phyloP scores from a whole-genome alignment of 2,888 invertebrate species.

The Nomada ferruginata region DNA sequence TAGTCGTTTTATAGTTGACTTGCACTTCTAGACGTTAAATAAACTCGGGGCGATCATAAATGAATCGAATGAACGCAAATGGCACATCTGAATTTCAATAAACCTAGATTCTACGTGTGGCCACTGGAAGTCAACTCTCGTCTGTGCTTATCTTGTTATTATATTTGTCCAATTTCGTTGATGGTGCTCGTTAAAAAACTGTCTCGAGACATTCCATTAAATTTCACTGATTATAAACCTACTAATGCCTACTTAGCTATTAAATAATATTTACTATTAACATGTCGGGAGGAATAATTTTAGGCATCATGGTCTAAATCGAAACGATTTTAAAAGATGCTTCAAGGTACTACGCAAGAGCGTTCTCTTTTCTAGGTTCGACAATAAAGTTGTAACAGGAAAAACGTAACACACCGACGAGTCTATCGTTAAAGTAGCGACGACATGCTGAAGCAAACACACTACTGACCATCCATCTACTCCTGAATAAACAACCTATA shows the following conservation, averaged over 20 bases:
- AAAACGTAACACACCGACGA: conserved; percentile 4
- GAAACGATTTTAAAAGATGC: too few relatives aligned
- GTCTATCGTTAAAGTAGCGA: conserved; percentile 27
- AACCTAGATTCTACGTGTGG: too few relatives aligned
- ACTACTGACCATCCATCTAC: conserved; percentile 23
- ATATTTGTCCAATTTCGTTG: too few relatives aligned
- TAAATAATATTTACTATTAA: too few relatives aligned
- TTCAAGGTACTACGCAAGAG: background rate
- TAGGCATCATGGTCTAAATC: too few relatives aligned
- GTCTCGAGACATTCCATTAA: background rate
- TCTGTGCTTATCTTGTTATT: too few relatives aligned
- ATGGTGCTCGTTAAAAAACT: background rate
- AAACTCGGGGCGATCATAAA: conserved; percentile 3
- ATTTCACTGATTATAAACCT: too few relatives aligned
- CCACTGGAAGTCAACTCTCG: too few relatives aligned
- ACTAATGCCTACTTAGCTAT: too few relatives aligned
- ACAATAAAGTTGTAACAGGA: background rate
- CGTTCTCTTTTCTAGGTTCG: background rate
- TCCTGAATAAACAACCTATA: conserved; percentile 57
- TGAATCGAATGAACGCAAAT: background rate
- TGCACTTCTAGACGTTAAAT: conserved; percentile 2
- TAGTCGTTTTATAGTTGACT: background rate
- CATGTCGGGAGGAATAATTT: too few relatives aligned
- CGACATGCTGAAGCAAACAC: conserved; percentile 34
- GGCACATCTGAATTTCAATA: too few relatives aligned